Evolutionary conservation across 1,140 invertebrate genomes (phyloP).

Genomic region (Gonatopus flavifemur): DNA sequence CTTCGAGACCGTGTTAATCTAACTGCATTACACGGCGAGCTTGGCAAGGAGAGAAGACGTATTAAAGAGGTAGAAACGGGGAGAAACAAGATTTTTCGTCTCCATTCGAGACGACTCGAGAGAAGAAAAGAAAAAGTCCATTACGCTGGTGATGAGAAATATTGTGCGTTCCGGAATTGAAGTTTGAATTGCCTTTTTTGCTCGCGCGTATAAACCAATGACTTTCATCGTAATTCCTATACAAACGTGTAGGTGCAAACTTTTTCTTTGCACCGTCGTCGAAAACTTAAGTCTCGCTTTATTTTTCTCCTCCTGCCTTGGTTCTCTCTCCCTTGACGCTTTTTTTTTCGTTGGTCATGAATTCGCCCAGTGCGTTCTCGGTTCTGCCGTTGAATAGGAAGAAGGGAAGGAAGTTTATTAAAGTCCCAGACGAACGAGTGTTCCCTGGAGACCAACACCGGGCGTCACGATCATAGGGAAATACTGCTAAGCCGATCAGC

Average conservation of each 20-base stretch:
- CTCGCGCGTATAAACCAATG: slow-evolving; percentile 11
- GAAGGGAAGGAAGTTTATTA: slow-evolving; percentile 15
- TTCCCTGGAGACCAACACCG: slow-evolving; percentile 5
- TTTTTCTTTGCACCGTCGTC: slow-evolving; percentile 2
- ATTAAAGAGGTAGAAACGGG: too few species aligned
- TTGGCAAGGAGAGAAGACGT: too few species aligned
- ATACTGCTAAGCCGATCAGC: slow-evolving; percentile 14
- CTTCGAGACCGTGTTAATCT: too few species aligned
- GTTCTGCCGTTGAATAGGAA: background rate
- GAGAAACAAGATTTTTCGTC: too few species aligned
- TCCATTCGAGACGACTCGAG: too few species aligned
- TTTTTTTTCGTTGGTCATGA: too few species aligned
- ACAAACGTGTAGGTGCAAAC: slow-evolving; percentile 19
- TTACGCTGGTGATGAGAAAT: slow-evolving; percentile 1
- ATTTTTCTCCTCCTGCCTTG: slow-evolving; percentile 13
- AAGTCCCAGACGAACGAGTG: slow-evolving; percentile 1
- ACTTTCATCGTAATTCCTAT: slow-evolving; percentile 22
- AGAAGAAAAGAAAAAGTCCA: too few species aligned
- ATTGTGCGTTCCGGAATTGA: slow-evolving; percentile 4
- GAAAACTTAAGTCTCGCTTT: too few species aligned
- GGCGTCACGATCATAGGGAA: slow-evolving; percentile 17
- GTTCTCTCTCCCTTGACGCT: background rate
- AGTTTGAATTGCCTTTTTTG: background rate
- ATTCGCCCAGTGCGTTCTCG: too few species aligned
- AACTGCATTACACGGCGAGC: too few species aligned